phyloP scores from a whole-genome alignment of 2,888 invertebrate species.

The Vesta saturnalis region DNA sequence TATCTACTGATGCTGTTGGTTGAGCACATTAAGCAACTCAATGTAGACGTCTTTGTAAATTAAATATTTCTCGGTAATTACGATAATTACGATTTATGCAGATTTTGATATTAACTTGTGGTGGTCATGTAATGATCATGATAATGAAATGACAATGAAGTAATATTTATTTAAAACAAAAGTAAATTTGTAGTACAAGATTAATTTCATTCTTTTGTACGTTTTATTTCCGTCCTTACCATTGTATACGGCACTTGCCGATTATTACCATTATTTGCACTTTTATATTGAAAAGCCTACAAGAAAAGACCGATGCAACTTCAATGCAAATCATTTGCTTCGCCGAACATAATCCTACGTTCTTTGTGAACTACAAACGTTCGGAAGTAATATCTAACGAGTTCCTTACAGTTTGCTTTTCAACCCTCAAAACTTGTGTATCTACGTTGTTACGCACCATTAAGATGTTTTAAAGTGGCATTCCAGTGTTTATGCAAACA shows the following conservation, averaged over 20 bases:
- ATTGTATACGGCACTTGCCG: not conserved
- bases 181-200: not conserved
- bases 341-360: conserved; percentile 28
- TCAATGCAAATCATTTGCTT: conserved; percentile 34
- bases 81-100: not conserved
- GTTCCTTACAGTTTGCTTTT: conserved; percentile 36
- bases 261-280: conserved; percentile 19
- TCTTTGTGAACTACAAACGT: conserved; percentile 29
- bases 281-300: conserved; percentile 28
- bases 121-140: no score
- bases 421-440: conserved; percentile 30
- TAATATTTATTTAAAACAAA: conserved; percentile 1
- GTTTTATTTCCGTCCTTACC: not conserved
- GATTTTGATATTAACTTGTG: not conserved
- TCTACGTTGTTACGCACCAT: conserved; percentile 35
- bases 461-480: conserved; percentile 36
- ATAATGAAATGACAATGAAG: no score
- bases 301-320: conserved; percentile 29
- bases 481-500: conserved; percentile 35
- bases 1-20: no score
- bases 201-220: not conserved
- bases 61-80: no score
- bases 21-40: no score
- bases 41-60: no score
- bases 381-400: conserved; percentile 29